phyloP scores from a whole-genome alignment of 1,140 invertebrate genomes.

The Eurosta solidaginis region DNA sequence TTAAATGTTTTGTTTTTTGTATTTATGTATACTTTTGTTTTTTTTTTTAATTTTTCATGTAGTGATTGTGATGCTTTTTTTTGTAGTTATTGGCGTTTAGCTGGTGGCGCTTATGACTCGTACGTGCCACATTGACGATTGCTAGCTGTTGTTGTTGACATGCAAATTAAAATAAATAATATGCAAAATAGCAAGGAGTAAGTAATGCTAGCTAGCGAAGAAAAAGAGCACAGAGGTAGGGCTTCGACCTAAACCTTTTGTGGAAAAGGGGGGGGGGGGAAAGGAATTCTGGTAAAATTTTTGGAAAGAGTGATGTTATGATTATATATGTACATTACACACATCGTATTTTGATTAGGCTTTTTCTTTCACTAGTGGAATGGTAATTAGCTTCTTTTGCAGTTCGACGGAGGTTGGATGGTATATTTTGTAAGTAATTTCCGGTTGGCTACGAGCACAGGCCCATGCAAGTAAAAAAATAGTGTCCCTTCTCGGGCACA shows the following conservation, averaged over 20 bases:
- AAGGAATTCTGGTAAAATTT: too few relatives aligned
- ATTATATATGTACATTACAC: too few relatives aligned
- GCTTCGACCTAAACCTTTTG: not conserved
- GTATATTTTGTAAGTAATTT: too few relatives aligned
- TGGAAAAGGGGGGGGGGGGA: too few relatives aligned
- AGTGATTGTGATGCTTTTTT: conserved; percentile 33
- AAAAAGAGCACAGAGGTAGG: not conserved
- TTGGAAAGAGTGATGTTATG: too few relatives aligned
- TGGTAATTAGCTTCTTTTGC: too few relatives aligned
- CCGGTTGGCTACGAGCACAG: too few relatives aligned
- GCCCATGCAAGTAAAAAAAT: too few relatives aligned
- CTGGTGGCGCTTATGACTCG: conserved; percentile 43
- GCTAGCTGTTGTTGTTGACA: conserved; percentile 21
- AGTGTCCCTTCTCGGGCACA: too few relatives aligned
- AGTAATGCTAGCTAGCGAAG: not conserved
- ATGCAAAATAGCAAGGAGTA: conserved; percentile 44
- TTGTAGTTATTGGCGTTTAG: not conserved
- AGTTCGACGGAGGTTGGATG: too few relatives aligned
- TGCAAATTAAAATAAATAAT: conserved; percentile 29
- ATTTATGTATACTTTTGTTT: not conserved
- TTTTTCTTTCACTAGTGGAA: too few relatives aligned
- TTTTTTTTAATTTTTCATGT: not conserved
- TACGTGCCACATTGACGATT: conserved; percentile 26
- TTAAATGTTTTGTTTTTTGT: not conserved
- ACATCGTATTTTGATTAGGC: too few relatives aligned